Evolutionary conservation across 1,140 invertebrate species (phyloP), one percentile per base, ranked within the genome.

Genomic region (Cyrtorhinus lividipennis): DNA sequence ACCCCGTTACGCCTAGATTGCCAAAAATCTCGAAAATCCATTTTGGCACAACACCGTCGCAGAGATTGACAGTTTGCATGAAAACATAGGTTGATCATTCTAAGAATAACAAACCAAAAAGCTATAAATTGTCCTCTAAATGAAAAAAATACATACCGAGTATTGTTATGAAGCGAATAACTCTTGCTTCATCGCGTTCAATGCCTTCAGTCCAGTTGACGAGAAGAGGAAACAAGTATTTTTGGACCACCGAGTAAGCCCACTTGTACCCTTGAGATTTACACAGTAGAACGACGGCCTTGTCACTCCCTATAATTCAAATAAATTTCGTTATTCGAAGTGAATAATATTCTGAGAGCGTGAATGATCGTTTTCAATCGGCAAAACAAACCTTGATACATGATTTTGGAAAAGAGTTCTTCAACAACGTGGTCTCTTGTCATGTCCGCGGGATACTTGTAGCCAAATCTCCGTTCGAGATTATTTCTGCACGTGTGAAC

Each of bases 221-320:
- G 18, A 53, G 8, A 10, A 53, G 10, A 22, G 48, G 48, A 20
- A 15, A 53, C 18, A 53, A 10, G 20, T 53, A 20, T 53, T 53
- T 53, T 12, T 12, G 10, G 18, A 20, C 48, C 10, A 12, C 20
- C 5, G 12, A 13, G 20, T 53, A 53, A 8, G 48, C 18, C 48
- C 48, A 53, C 18, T 53, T 53, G 18, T 53, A 53, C 5, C 48
- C 48, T 53, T 53, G 48, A 20, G 12, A 53, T 53, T 53, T 53
- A 53, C 8, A 53, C 5, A 53, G 20, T 5, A 53, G 18, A 53
- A 53, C 18, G 20, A 53, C 20, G 8, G 48, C 48, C 20, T 53
- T 53, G 48, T 53, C 48, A 53, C 48, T 10, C 3, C 48, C 48
- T 53, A 20, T 13, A 53, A 53, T n/a, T n/a, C n/a, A n/a, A n/a